A percentile compares a stretch with the other conserved stretches of the same genome.
These are phyloP conservation scores for Drosophila albomicans DNA, from an alignment of 1,140 invertebrate species.

Conservation along the genomic window DNA sequence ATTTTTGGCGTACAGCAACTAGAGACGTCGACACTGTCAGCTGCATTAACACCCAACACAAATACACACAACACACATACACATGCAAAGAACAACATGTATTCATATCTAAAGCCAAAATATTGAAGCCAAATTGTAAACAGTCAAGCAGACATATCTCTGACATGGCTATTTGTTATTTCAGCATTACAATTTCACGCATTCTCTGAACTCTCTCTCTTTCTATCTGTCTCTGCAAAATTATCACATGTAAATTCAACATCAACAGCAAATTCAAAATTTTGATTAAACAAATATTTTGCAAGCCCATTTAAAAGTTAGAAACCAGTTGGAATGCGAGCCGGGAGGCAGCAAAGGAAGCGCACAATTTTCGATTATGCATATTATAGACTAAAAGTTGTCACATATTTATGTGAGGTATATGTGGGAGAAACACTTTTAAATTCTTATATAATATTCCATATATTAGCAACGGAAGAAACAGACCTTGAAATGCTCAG, in stretches of 20 bases:
- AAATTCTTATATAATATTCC: background rate
- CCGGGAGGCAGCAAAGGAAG: background rate
- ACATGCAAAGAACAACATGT: background rate
- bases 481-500: too few relatives aligned
- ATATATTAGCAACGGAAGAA: too few relatives aligned
- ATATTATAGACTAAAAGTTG: background rate
- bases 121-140: constrained; percentile 9
- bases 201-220: background rate
- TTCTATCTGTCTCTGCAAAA: background rate
- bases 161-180: constrained; percentile 33
- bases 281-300: constrained; percentile 22
- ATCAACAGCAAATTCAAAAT: constrained; percentile 12
- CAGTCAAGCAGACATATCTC: constrained; percentile 5
- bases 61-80: background rate
- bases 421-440: background rate
- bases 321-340: background rate
- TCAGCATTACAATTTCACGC: constrained; percentile 7
- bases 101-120: constrained; percentile 15
- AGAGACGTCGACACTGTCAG: constrained; percentile 5
- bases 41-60: constrained; percentile 23
- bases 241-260: constrained; percentile 16
- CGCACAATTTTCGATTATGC: background rate
- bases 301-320: background rate
- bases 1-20: constrained; percentile 11
- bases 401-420: background rate